A percentile compares a stretch with the other conserved stretches of the same genome.
Conservation (phyloP, 2,113 vertebrate species). For the Ctenomys sociabilis region DNA sequence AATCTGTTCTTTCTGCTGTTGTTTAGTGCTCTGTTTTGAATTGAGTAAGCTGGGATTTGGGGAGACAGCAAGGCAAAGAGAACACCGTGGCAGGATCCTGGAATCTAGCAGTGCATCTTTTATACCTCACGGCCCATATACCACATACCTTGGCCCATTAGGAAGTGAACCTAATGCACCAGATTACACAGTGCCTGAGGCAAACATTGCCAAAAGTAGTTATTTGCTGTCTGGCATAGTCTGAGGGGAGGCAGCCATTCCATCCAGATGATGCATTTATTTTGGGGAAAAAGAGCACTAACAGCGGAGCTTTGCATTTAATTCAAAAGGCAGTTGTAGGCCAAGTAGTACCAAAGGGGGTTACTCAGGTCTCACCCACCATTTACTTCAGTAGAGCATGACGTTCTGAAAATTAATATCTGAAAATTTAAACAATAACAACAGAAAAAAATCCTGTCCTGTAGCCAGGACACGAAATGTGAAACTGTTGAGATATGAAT, state of each 20-base stretch:
- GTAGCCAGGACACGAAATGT: neutral
- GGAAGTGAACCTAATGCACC: neutral
- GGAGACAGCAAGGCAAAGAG: neutral
- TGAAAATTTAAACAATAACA: neutral
- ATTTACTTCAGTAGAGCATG: slow-evolving; percentile 3
- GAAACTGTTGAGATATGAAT: slow-evolving; percentile 58
- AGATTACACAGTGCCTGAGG: neutral
- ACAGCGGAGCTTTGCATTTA: neutral
- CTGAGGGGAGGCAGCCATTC: neutral
- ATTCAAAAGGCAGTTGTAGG: neutral
- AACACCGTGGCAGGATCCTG: neutral
- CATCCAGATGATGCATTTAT: slow-evolving; percentile 24
- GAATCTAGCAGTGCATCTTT: neutral
- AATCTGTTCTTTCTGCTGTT: neutral
- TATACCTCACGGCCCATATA: neutral
- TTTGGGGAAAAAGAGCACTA: neutral
- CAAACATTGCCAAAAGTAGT: neutral
- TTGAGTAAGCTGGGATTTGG: neutral
- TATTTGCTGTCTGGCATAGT: neutral
- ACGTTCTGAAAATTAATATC: slow-evolving; percentile 52
- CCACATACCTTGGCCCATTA: neutral
- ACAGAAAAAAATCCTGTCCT: neutral
- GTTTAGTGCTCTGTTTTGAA: neutral
- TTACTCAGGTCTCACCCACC: neutral
- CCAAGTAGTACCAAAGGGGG: neutral